Evolutionary conservation across 2,888 invertebrate genomes (phyloP).

Genomic region (Apodemia hepburni): DNA sequence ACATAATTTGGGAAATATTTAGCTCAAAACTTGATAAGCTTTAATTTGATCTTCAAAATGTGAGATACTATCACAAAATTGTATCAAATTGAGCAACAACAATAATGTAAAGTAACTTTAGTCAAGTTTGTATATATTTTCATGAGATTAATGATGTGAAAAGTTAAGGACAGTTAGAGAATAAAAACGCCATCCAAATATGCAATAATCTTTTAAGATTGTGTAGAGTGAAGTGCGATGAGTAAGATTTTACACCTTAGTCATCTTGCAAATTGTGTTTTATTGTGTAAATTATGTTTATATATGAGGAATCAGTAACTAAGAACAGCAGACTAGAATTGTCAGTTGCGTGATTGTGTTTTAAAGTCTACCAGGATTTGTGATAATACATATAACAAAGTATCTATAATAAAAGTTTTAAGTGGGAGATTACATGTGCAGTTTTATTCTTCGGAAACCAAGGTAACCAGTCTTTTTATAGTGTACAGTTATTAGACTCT

Average conservation of each 20-base stretch:
- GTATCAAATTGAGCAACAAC: constrained; percentile 42
- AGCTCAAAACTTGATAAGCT: constrained; percentile 49
- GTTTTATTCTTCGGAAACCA: constrained; percentile 69
- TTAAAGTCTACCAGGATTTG: constrained; percentile 87
- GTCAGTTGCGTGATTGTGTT: constrained; percentile 84
- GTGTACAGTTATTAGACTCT: constrained; percentile 7
- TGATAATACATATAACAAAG: constrained; percentile 87
- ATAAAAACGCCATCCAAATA: constrained; percentile 72
- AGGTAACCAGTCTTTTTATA: constrained; percentile 56
- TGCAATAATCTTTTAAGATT: constrained; percentile 74
- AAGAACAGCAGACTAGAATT: constrained; percentile 71
- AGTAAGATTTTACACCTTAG: constrained; percentile 71
- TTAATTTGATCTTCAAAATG: constrained; percentile 53
- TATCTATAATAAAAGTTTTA: constrained; percentile 81
- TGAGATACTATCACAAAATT: constrained; percentile 32
- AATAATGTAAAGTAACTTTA: constrained; percentile 72
- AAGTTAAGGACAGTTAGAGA: constrained; percentile 65
- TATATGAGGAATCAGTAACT: constrained; percentile 70
- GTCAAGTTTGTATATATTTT: constrained; percentile 76
- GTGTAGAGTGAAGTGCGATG: constrained; percentile 72
- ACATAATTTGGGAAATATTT: constrained; percentile 45
- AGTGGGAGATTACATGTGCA: constrained; percentile 78
- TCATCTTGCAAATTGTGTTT: constrained; percentile 71
- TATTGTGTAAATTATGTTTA: constrained; percentile 79
- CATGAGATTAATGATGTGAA: constrained; percentile 68